Percentiles rank a stretch among this genome's conserved stretches.
These are phyloP conservation scores for Busseola fusca DNA, from an alignment of 2,888 invertebrate genomes.

Conservation along the genomic window DNA sequence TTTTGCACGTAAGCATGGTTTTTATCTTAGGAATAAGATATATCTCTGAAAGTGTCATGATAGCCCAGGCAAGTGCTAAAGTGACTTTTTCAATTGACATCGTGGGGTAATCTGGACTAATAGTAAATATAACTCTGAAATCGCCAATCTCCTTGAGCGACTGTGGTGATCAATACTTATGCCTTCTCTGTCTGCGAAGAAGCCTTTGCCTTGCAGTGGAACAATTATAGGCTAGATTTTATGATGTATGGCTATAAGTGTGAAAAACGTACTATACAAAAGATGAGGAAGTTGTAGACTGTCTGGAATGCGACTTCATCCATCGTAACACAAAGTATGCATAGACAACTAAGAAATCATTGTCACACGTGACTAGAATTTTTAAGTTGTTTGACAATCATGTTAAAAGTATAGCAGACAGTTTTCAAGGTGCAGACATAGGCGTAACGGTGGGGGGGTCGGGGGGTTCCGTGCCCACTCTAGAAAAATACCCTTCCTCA, in stretches of 20 bases:
- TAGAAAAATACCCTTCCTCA: too few species aligned
- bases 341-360: conserved; percentile 12
- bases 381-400: neutral
- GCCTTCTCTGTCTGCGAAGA: neutral
- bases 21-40: neutral
- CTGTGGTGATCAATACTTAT: neutral
- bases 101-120: neutral
- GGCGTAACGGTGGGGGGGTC: too few species aligned
- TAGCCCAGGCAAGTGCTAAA: neutral
- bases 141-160: neutral
- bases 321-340: conserved; percentile 14
- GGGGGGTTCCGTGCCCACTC: too few species aligned
- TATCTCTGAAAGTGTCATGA: neutral
- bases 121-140: neutral
- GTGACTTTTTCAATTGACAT: neutral
- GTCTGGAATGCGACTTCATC: conserved; percentile 24
- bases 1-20: conserved; percentile 83
- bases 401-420: neutral
- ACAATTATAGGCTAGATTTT: neutral
- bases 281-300: neutral
- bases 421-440: neutral
- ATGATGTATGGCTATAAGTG: neutral
- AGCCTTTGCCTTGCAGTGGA: neutral
- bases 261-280: neutral
- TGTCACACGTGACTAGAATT: conserved; percentile 7